Percentiles rank a stretch among this genome's conserved stretches.
Conservation (phyloP, 2,797 vertebrate species). For the Gephyroberyx darwinii region DNA sequence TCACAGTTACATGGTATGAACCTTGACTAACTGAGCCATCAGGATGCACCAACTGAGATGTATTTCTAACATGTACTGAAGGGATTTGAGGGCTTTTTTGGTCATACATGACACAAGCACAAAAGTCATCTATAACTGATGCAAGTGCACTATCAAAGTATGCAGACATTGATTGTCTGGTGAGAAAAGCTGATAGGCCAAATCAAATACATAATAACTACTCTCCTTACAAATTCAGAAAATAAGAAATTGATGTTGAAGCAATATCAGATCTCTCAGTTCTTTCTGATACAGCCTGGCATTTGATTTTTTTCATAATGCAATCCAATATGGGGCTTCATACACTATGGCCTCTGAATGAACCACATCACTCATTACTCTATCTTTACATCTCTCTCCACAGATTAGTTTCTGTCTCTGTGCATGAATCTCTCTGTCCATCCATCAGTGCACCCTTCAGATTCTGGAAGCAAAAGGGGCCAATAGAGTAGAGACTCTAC, state of each 20-base stretch:
- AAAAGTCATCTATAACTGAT: neutral
- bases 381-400: constrained; percentile 53
- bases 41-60: too few relatives aligned
- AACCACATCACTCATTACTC: constrained; percentile 62
- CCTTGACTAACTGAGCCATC: too few relatives aligned
- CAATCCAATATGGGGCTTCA: constrained; percentile 64
- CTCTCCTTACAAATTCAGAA: constrained; percentile 36
- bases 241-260: constrained; percentile 47
- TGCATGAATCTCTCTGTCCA: constrained; percentile 11
- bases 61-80: constrained; percentile 11
- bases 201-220: constrained; percentile 34
- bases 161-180: constrained; percentile 16
- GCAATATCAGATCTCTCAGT: constrained; percentile 43
- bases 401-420: constrained; percentile 32
- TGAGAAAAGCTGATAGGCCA: constrained; percentile 30
- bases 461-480: constrained; percentile 25
- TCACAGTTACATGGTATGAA: too few relatives aligned
- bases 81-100: neutral
- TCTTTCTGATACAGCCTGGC: constrained; percentile 43
- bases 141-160: neutral
- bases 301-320: constrained; percentile 69
- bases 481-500: constrained; percentile 1
- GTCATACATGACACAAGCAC: neutral
- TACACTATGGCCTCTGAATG: constrained; percentile 50
- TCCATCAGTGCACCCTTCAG: constrained; percentile 29